phyloP scores from a whole-genome alignment of 2,797 vertebrate genomes.

The Enoplosus armatus region DNA sequence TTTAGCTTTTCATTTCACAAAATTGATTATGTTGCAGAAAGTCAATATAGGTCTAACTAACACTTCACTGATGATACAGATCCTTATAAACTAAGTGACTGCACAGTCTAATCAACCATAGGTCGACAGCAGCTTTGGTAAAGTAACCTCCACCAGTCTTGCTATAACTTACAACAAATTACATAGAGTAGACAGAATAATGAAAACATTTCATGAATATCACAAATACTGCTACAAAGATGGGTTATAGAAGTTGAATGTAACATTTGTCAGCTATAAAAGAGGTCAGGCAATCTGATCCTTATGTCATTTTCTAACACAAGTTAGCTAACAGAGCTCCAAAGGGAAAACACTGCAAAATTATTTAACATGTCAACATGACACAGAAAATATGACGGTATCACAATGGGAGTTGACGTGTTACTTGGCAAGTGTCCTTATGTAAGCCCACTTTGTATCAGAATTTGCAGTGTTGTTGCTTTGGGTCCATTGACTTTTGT shows the following conservation, averaged over 20 bases:
- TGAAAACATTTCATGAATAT: background rate
- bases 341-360: background rate
- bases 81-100: background rate
- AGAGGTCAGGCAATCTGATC: background rate
- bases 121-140: background rate
- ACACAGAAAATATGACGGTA: conserved; percentile 1
- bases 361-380: conserved; percentile 10
- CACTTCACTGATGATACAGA: conserved; percentile 14
- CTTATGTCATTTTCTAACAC: background rate
- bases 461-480: background rate
- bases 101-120: conserved; percentile 5
- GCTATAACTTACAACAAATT: conserved; percentile 6
- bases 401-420: background rate
- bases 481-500: background rate
- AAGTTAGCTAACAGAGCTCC: background rate
- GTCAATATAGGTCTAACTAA: conserved; percentile 8
- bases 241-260: conserved; percentile 1
- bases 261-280: conserved; percentile 3
- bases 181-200: background rate
- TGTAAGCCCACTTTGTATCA: background rate
- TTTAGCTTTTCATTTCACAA: background rate
- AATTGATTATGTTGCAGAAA: background rate
- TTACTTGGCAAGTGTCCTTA: background rate
- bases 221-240: background rate
- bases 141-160: background rate